Evolutionary conservation across 2,888 invertebrate genomes (phyloP).

Genomic region (Drosophila aldrichi): DNA sequence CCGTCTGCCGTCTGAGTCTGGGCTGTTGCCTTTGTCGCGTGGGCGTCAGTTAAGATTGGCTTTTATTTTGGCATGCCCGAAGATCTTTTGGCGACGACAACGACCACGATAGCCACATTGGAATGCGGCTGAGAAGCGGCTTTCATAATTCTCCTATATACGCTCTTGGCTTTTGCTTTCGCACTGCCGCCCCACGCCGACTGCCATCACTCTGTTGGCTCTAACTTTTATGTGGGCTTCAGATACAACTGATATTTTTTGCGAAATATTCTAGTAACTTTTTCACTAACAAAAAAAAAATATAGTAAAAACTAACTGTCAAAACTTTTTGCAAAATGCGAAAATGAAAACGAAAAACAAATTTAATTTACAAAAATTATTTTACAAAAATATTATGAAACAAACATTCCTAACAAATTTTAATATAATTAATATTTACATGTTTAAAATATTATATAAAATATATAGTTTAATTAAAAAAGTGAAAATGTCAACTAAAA

Average conservation of each 20-base stretch:
- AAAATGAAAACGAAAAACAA: not conserved
- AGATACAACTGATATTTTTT: not conserved
- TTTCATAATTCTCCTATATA: slow-evolving; percentile 64
- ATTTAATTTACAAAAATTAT: not conserved
- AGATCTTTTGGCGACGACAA: slow-evolving; percentile 53
- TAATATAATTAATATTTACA: too few species aligned
- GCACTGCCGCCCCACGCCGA: not conserved
- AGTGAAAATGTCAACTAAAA: too few species aligned
- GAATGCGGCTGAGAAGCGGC: slow-evolving; percentile 54
- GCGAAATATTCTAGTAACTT: not conserved
- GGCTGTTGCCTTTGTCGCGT: slow-evolving; percentile 53
- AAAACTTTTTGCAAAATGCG: not conserved
- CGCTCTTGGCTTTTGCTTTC: slow-evolving; percentile 41
- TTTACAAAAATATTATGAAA: not conserved
- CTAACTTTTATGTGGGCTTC: slow-evolving; percentile 30
- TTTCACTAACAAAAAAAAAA: slow-evolving; percentile 1
- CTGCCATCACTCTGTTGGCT: slow-evolving; percentile 17
- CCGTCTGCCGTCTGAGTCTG: slow-evolving; percentile 28
- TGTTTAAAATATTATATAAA: too few species aligned
- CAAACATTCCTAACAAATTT: not conserved
- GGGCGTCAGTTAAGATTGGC: slow-evolving; percentile 68
- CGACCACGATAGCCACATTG: slow-evolving; percentile 45
- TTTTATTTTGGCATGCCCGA: slow-evolving; percentile 57
- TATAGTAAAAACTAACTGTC: not conserved
- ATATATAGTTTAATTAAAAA: too few species aligned